These are phyloP conservation scores for Amphipoea lucens DNA, from an alignment of 2,888 invertebrate species.

Conservation along the genomic window DNA sequence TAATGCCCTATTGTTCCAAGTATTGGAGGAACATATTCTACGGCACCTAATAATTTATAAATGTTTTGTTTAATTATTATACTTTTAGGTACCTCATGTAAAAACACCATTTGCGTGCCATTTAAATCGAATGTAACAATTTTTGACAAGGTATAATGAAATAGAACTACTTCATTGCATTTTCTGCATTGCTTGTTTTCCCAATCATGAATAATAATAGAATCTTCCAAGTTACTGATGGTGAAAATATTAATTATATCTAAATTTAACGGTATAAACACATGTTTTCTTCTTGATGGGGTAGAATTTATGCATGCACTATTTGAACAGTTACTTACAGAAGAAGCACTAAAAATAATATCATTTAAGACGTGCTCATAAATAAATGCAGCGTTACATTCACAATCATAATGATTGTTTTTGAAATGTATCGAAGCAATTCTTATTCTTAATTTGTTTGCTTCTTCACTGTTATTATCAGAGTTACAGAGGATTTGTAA, in stretches of 20 bases:
- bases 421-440: conserved; percentile 51
- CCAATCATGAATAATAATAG: conserved; percentile 52
- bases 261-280: conserved; percentile 49
- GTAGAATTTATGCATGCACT: conserved; percentile 50
- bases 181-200: conserved; percentile 52
- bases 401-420: conserved; percentile 47
- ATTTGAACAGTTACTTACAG: conserved; percentile 51
- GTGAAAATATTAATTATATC: conserved; percentile 53
- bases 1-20: too few species aligned
- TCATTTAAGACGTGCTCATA: conserved; percentile 49
- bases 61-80: conserved; percentile 52
- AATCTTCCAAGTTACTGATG: conserved; percentile 49
- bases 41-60: too few species aligned
- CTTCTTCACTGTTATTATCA: conserved; percentile 49
- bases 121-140: conserved; percentile 52
- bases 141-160: conserved; percentile 53
- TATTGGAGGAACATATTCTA: too few species aligned
- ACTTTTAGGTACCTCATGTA: conserved; percentile 51
- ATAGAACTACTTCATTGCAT: conserved; percentile 52
- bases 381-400: conserved; percentile 55
- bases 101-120: conserved; percentile 48
- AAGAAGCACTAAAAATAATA: conserved; percentile 50
- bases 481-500: conserved; percentile 49
- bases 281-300: conserved; percentile 48
- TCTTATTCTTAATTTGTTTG: conserved; percentile 54